Evolutionary conservation across 2,797 vertebrate species (phyloP).

Genomic region (Microctenopoma steveboyesi): DNA sequence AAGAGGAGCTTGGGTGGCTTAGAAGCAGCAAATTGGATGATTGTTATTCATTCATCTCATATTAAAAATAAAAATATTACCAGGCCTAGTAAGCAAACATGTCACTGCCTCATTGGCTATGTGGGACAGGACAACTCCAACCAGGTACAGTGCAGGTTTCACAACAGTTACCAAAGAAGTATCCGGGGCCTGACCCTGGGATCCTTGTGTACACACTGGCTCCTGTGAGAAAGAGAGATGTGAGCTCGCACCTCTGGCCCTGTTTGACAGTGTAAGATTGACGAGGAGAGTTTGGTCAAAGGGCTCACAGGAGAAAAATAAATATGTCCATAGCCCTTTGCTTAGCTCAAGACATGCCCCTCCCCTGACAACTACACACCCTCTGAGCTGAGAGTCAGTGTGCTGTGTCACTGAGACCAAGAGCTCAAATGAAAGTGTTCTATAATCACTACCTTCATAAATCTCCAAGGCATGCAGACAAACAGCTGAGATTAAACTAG

Average conservation of each 20-base stretch:
- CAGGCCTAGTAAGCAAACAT: constrained; percentile 1
- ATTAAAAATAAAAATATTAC: constrained; percentile 13
- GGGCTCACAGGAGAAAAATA: constrained; percentile 79
- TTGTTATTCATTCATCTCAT: constrained; percentile 5
- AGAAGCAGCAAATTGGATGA: constrained; percentile 15
- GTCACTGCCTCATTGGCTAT: constrained; percentile 7
- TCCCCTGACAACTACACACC: constrained; percentile 36
- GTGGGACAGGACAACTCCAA: constrained; percentile 41
- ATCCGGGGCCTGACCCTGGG: constrained; percentile 76
- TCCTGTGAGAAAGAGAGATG: constrained; percentile 61
- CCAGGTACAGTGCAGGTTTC: constrained; percentile 72
- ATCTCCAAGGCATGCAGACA: constrained; percentile 45
- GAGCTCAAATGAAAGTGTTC: constrained; percentile 39
- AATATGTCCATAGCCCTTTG: constrained; percentile 68
- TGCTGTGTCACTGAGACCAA: constrained; percentile 56
- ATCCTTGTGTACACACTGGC: constrained; percentile 59
- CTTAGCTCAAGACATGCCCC: constrained; percentile 50
- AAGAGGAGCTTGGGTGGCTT: background rate
- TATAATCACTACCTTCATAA: constrained; percentile 44
- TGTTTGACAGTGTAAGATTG: constrained; percentile 77
- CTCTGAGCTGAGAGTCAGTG: constrained; percentile 44
- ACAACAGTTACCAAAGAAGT: constrained; percentile 70
- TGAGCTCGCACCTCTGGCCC: constrained; percentile 72
- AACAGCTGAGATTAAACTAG: constrained; percentile 45
- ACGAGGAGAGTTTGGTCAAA: constrained; percentile 75